phyloP scores from a whole-genome alignment of 2,113 vertebrate species.

The Bagarius yarrelli region DNA sequence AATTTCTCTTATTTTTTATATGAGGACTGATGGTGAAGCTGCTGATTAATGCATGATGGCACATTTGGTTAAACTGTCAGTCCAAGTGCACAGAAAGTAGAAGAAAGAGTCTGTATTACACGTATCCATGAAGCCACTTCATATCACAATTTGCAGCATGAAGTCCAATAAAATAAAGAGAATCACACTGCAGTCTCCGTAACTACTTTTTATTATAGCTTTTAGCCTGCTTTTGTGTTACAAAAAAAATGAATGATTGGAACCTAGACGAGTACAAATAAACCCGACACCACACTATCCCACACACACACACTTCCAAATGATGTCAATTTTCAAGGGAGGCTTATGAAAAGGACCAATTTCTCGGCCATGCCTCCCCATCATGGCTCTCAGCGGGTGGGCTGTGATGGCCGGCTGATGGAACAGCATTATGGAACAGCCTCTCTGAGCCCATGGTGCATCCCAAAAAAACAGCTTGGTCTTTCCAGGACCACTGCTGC shows the following conservation, averaged over 20 bases:
- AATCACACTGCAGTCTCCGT: conserved; percentile 42
- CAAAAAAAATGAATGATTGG: conserved; percentile 40
- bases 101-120: not conserved
- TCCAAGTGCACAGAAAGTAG: not conserved
- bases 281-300: conserved; percentile 34
- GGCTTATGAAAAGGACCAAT: conserved; percentile 52
- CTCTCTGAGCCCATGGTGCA: conserved; percentile 38
- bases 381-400: conserved; percentile 51
- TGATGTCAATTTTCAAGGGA: conserved; percentile 51
- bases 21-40: not conserved
- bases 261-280: conserved; percentile 44
- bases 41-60: not conserved
- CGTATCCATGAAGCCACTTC: not conserved
- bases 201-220: conserved; percentile 49
- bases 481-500: conserved; percentile 25
- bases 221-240: conserved; percentile 44
- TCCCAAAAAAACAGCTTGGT: conserved; percentile 39
- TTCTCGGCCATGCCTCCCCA: conserved; percentile 44
- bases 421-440: conserved; percentile 46
- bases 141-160: not conserved
- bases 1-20: not conserved
- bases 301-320: conserved; percentile 26
- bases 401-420: conserved; percentile 38
- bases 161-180: conserved; percentile 38
- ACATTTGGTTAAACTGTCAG: not conserved